phyloP scores from a whole-genome alignment of 2,113 vertebrate species.

The Aplodontia rufa region DNA sequence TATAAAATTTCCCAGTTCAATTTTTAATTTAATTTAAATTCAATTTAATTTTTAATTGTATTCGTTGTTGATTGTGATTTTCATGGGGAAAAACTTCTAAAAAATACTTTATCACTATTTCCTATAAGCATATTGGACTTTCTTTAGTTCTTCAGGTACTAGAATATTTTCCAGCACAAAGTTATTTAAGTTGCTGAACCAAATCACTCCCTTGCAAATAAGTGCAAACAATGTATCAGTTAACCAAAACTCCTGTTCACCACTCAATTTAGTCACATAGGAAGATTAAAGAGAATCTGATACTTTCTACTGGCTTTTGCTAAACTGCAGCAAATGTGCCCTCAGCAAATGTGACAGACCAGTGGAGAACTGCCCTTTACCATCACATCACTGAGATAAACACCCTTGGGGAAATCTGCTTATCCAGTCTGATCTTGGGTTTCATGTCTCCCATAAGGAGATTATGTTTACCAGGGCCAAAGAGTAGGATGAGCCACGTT shows the following conservation, averaged over 20 bases:
- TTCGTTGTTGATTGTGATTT: background rate
- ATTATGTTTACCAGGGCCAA: background rate
- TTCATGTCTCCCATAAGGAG: background rate
- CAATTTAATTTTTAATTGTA: background rate
- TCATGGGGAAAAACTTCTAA: background rate
- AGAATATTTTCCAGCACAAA: background rate
- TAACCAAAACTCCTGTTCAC: background rate
- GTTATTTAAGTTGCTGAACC: background rate
- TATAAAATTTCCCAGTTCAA: background rate
- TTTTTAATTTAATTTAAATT: too few relatives aligned
- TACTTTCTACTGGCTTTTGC: slow-evolving; percentile 10
- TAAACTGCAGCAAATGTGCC: background rate
- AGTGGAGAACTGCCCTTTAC: background rate
- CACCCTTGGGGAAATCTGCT: background rate
- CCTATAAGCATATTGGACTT: background rate
- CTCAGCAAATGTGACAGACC: background rate
- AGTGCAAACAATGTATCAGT: background rate
- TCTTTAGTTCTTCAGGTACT: background rate
- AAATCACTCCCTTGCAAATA: background rate
- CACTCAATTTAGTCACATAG: background rate
- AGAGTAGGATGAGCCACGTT: background rate
- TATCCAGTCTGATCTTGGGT: background rate
- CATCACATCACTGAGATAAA: background rate
- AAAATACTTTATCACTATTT: background rate
- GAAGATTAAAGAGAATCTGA: background rate